phyloP scores from a whole-genome alignment of 2,888 invertebrate genomes.

The Gymnoscelis rufifasciata region DNA sequence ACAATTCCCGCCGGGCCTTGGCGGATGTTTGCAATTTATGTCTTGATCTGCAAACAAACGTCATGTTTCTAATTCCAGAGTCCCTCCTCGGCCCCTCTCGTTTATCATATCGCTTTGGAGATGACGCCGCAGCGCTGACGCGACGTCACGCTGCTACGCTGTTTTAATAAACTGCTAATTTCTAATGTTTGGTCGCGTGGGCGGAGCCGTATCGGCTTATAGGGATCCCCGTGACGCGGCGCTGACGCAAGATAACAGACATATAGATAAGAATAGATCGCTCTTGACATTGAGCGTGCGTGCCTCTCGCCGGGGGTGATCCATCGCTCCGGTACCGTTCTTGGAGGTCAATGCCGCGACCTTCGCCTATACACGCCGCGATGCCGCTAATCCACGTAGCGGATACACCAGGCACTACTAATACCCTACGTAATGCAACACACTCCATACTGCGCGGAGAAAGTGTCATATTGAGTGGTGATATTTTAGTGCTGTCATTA shows the following conservation, averaged over 20 bases:
- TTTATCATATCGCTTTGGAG: conserved; percentile 31
- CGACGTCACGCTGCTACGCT: conserved; percentile 22
- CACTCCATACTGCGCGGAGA: background rate
- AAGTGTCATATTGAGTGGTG: background rate
- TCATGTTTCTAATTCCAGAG: conserved; percentile 35
- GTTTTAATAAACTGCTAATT: conserved; percentile 18
- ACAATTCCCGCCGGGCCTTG: conserved; percentile 26
- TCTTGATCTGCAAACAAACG: conserved; percentile 30
- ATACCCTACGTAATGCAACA: background rate
- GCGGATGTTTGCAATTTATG: conserved; percentile 36
- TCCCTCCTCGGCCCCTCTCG: conserved; percentile 26
- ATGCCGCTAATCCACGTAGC: conserved; percentile 20
- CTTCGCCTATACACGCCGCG: conserved; percentile 31
- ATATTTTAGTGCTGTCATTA: conserved; percentile 7
- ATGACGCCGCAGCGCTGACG: conserved; percentile 28
- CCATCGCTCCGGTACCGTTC: conserved; percentile 31
- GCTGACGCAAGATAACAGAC: conserved; percentile 34
- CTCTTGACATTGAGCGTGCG: conserved; percentile 49
- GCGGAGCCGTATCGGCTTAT: conserved; percentile 28
- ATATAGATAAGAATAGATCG: conserved; percentile 44
- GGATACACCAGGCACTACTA: conserved; percentile 16
- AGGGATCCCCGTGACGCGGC: conserved; percentile 36
- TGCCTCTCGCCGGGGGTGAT: conserved; percentile 43
- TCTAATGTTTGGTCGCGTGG: conserved; percentile 17
- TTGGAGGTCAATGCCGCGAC: conserved; percentile 46